phyloP scores from a whole-genome alignment of 2,888 invertebrate species.

The Ecliptopera silaceata region DNA sequence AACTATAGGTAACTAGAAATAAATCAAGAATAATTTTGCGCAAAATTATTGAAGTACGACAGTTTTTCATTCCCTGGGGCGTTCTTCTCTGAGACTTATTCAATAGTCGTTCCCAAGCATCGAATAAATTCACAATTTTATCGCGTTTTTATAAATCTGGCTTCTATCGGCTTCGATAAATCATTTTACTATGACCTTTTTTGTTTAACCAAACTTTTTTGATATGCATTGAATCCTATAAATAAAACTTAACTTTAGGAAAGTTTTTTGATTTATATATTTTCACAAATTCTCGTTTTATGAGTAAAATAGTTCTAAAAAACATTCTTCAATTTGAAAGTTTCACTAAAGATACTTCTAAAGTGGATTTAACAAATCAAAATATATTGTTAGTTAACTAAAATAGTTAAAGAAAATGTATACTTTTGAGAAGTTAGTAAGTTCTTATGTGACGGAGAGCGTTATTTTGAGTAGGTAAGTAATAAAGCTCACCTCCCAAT shows the following conservation, averaged over 20 bases:
- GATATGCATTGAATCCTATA: slow-evolving; percentile 9
- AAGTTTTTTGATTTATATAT: too few relatives aligned
- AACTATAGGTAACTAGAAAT: neutral
- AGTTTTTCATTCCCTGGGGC: slow-evolving; percentile 15
- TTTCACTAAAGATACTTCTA: too few relatives aligned
- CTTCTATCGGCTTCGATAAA: slow-evolving; percentile 23
- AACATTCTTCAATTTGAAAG: too few relatives aligned
- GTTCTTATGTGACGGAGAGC: too few relatives aligned
- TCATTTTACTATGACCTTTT: slow-evolving; percentile 22
- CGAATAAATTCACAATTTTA: slow-evolving; percentile 26
- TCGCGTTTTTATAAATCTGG: slow-evolving; percentile 27
- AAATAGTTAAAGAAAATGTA: too few relatives aligned
- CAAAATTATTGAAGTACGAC: slow-evolving; percentile 12
- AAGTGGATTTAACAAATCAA: too few relatives aligned
- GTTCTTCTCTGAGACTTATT: slow-evolving; percentile 21
- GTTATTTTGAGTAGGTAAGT: too few relatives aligned
- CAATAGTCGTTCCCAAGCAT: slow-evolving; percentile 23
- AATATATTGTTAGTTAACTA: too few relatives aligned
- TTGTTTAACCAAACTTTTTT: slow-evolving; percentile 8
- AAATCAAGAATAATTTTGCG: slow-evolving; percentile 12
- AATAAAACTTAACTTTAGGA: neutral
- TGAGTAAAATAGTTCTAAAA: too few relatives aligned
- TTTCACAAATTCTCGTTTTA: too few relatives aligned
- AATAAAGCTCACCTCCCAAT: too few relatives aligned
- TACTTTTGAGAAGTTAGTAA: too few relatives aligned